These are phyloP conservation scores for Addax nasomaculatus DNA, from an alignment of 2,113 vertebrate genomes.

Conservation along the genomic window DNA sequence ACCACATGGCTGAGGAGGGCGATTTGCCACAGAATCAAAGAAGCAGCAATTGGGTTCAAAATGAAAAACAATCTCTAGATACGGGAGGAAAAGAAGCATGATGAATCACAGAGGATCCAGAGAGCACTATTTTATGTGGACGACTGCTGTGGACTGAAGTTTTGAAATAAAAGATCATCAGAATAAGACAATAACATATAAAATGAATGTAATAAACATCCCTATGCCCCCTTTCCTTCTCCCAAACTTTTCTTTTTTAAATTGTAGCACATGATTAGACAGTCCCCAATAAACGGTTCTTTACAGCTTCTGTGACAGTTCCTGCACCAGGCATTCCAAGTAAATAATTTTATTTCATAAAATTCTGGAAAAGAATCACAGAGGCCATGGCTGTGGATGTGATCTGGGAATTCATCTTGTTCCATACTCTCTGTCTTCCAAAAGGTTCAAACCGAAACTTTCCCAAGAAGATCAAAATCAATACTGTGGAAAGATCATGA, in stretches of 20 bases:
- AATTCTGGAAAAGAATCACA: neutral
- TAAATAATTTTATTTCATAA: neutral
- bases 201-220: neutral
- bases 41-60: neutral
- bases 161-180: neutral
- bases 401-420: neutral
- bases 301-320: neutral
- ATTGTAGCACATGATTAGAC: neutral
- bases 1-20: neutral
- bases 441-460: neutral
- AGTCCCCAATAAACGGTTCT: neutral
- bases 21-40: conserved; percentile 33
- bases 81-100: neutral
- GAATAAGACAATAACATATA: neutral
- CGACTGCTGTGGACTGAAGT: neutral
- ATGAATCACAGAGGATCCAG: neutral
- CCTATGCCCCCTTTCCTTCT: neutral
- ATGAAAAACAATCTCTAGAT: neutral
- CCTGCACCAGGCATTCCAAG: neutral
- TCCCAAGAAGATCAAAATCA: neutral
- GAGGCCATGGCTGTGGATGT: neutral
- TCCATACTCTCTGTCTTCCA: neutral
- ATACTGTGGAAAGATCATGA: neutral
- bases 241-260: neutral
- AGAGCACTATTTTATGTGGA: neutral